Percentiles rank a stretch among this genome's conserved stretches.
Conservation (phyloP, 2,113 vertebrate species). For the Gasterosteus nipponicus region DNA sequence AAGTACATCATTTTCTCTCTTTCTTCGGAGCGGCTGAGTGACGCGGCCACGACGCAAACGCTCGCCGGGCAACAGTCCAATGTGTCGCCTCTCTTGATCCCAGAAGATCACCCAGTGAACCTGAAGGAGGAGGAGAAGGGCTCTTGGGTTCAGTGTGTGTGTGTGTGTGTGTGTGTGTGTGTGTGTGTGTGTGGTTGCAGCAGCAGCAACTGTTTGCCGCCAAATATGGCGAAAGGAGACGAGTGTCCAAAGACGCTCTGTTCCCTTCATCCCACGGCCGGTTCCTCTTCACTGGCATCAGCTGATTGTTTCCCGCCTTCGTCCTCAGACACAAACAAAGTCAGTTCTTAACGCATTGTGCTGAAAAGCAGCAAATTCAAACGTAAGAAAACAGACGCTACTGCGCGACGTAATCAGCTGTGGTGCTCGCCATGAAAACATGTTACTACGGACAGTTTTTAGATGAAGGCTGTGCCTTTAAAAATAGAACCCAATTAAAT, state of each 20-base stretch:
- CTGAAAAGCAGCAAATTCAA: too few species aligned
- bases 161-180: constrained; percentile 30
- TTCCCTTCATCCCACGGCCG: neutral
- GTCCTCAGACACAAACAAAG: neutral
- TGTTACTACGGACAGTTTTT: too few species aligned
- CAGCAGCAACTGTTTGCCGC: constrained; percentile 30
- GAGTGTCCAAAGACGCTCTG: constrained; percentile 32
- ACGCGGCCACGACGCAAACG: neutral
- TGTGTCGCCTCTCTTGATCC: constrained; percentile 30
- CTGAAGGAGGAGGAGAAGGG: constrained; percentile 18
- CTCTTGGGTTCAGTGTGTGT: constrained; percentile 51
- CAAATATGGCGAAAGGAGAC: constrained; percentile 61
- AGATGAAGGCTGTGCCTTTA: too few species aligned
- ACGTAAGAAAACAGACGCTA: neutral
- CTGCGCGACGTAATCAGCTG: too few species aligned
- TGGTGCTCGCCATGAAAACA: neutral
- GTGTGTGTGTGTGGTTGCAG: constrained; percentile 25
- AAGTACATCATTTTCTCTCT: neutral
- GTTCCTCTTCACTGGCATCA: constrained; percentile 21
- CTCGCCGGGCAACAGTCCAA: constrained; percentile 46
- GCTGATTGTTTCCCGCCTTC: constrained; percentile 6
- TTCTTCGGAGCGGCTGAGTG: neutral
- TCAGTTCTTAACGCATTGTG: too few species aligned
- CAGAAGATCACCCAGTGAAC: constrained; percentile 55
- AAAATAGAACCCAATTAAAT: too few species aligned